phyloP scores from a whole-genome alignment of 2,797 vertebrate genomes.

The Molothrus aeneus region DNA sequence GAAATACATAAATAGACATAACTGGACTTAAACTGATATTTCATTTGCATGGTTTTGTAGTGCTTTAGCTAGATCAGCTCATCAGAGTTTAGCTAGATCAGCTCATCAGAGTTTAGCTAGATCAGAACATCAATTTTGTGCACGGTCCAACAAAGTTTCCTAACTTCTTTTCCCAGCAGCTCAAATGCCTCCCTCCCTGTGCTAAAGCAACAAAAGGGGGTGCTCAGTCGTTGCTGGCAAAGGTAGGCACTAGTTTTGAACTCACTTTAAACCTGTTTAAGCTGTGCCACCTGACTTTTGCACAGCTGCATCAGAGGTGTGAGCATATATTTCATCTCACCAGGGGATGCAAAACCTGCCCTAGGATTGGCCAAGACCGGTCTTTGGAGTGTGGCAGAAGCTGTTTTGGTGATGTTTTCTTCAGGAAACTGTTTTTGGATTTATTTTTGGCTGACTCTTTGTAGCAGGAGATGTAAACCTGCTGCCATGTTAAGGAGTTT shows the following conservation, averaged over 20 bases:
- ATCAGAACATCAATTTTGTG: background rate
- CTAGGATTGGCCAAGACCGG: fast-evolving
- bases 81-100: background rate
- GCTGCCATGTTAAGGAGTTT: background rate
- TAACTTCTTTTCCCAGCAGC: background rate
- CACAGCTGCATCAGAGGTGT: background rate
- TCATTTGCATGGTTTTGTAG: background rate
- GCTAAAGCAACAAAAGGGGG: background rate
- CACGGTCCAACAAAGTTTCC: background rate
- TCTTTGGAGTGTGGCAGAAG: background rate
- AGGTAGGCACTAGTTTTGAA: background rate
- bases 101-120: background rate
- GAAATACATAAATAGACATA: background rate
- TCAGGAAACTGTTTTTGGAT: background rate
- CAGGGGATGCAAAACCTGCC: background rate
- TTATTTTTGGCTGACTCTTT: background rate
- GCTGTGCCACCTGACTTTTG: background rate
- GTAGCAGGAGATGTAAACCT: background rate
- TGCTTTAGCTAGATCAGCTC: too few relatives aligned
- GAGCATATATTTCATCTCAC: background rate
- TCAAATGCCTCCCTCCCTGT: background rate
- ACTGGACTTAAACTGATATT: background rate
- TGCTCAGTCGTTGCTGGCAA: background rate
- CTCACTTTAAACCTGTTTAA: background rate
- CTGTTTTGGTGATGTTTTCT: background rate